Evolutionary conservation across 2,888 invertebrate species (phyloP).

Genomic region (Pheosia gnoma): DNA sequence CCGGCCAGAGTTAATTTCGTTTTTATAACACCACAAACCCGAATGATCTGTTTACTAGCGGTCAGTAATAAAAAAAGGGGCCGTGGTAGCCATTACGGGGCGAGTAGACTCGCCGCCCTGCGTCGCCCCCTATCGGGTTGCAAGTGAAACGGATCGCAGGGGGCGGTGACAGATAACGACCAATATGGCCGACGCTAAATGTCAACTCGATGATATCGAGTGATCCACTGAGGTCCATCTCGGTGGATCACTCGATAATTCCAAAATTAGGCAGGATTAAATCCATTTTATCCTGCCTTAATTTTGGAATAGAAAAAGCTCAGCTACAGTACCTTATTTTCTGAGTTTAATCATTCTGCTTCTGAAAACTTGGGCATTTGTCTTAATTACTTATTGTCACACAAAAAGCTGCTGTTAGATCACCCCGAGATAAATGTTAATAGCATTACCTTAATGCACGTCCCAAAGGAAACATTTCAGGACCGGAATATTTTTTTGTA

Average conservation of each 20-base stretch:
- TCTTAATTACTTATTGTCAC: too few relatives aligned
- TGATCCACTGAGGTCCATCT: constrained; percentile 20
- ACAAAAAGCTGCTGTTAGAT: too few relatives aligned
- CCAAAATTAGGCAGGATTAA: constrained; percentile 9
- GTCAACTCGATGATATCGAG: constrained; percentile 65
- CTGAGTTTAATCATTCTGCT: too few relatives aligned
- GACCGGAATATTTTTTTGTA: not conserved
- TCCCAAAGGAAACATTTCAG: not conserved
- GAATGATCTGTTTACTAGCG: constrained; percentile 85
- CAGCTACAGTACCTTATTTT: too few relatives aligned
- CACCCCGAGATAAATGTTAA: too few relatives aligned
- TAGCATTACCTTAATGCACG: not conserved
- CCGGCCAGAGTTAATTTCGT: constrained; percentile 81
- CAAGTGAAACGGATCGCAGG: constrained; percentile 80
- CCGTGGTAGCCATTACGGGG: constrained; percentile 78
- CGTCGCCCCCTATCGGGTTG: constrained; percentile 83
- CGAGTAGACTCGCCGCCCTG: constrained; percentile 70
- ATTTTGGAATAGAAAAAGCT: constrained; percentile 9
- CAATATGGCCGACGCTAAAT: constrained; percentile 75
- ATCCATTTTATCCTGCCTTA: constrained; percentile 13
- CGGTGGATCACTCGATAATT: not conserved
- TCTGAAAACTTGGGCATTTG: too few relatives aligned
- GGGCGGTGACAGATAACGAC: constrained; percentile 81
- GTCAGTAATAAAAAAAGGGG: constrained; percentile 84
- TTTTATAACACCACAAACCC: constrained; percentile 84